A percentile compares a stretch with the other conserved stretches of the same genome.
phyloP scores from a whole-genome alignment of 2,888 invertebrate genomes.

The Cheilosia pagana region DNA sequence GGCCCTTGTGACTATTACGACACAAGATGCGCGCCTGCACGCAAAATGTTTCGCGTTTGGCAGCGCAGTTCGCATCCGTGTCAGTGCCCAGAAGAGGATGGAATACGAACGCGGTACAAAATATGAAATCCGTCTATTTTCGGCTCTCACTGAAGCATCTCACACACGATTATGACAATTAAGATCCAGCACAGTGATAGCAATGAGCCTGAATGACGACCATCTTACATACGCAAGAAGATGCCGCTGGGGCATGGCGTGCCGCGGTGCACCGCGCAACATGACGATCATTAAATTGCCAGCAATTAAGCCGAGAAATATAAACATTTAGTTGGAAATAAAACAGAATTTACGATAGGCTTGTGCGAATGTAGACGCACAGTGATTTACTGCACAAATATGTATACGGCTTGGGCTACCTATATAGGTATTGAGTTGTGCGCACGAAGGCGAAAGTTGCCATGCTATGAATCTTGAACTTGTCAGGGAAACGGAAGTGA shows the following conservation, averaged over 20 bases:
- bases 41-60: constrained; percentile 68
- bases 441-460: constrained; percentile 34
- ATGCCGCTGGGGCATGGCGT: constrained; percentile 63
- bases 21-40: constrained; percentile 55
- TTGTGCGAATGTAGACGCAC: constrained; percentile 68
- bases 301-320: constrained; percentile 73
- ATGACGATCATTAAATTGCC: constrained; percentile 74
- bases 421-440: neutral
- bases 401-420: neutral
- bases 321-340: constrained; percentile 75
- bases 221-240: constrained; percentile 32
- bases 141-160: constrained; percentile 69
- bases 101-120: constrained; percentile 46
- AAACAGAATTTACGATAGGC: constrained; percentile 72
- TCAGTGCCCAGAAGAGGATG: constrained; percentile 25
- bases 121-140: constrained; percentile 72
- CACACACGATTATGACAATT: constrained; percentile 75
- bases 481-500: constrained; percentile 65
- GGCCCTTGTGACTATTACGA: constrained; percentile 58
- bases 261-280: constrained; percentile 54
- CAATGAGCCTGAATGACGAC: constrained; percentile 73
- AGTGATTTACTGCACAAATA: constrained; percentile 62
- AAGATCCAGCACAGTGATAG: constrained; percentile 75
- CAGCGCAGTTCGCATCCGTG: constrained; percentile 64
- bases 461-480: constrained; percentile 61